Conservation (phyloP, 2,797 vertebrate genomes). For the Scolopax rusticola region DNA sequence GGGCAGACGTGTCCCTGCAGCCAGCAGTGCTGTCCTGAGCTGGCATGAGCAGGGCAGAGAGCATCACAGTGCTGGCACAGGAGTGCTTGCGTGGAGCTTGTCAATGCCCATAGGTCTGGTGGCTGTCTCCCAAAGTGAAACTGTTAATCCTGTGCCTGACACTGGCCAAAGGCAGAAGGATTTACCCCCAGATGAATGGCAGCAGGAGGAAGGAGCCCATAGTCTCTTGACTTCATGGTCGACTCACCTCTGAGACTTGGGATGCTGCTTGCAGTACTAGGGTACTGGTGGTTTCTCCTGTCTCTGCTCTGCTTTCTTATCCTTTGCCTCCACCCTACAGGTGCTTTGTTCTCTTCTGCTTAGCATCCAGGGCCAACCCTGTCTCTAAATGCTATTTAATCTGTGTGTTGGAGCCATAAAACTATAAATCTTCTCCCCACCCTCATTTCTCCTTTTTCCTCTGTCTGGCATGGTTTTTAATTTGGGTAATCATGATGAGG, state of each 20-base stretch:
- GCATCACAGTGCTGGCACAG: neutral
- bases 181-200: fast-evolving
- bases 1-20: neutral
- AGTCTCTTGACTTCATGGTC: neutral
- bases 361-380: neutral
- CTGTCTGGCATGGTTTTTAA: neutral
- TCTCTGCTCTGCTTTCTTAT: neutral
- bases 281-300: neutral
- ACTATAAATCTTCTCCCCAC: neutral
- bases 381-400: neutral
- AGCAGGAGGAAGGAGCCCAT: neutral
- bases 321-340: neutral
- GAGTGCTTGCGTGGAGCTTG: neutral
- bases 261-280: neutral
- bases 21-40: neutral
- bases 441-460: neutral
- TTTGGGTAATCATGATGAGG: neutral
- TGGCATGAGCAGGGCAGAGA: fast-evolving
- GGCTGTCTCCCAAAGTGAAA: neutral
- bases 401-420: neutral
- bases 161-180: neutral
- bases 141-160: neutral
- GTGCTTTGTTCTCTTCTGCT: neutral
- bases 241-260: neutral
- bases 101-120: neutral